These are phyloP conservation scores for Pitangus sulphuratus DNA, from an alignment of 2,797 vertebrate species.

Conservation along the genomic window DNA sequence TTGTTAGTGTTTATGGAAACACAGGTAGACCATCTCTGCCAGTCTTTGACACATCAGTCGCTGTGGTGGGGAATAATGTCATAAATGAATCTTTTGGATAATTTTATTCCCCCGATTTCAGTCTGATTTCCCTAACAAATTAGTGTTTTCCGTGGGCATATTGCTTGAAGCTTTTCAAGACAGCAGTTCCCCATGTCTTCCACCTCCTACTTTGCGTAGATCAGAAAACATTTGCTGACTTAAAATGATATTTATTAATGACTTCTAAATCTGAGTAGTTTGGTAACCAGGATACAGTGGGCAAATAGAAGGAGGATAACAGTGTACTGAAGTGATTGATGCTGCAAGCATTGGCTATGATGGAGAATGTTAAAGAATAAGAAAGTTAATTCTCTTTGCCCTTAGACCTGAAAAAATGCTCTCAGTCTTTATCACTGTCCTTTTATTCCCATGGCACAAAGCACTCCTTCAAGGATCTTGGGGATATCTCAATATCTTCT, in stretches of 20 bases:
- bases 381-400: not conserved
- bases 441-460: not conserved
- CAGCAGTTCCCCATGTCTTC: not conserved
- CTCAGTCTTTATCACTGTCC: not conserved
- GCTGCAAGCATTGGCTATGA: not conserved
- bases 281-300: constrained; percentile 41
- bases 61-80: not conserved
- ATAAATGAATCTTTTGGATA: not conserved
- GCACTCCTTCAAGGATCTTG: not conserved
- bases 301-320: not conserved
- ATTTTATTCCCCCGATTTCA: not conserved
- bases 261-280: constrained; percentile 21
- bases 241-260: constrained; percentile 20
- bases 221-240: constrained; percentile 17
- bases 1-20: not conserved
- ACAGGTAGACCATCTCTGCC: not conserved
- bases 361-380: not conserved
- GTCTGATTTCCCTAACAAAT: not conserved
- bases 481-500: no score
- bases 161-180: not conserved
- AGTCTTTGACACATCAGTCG: not conserved
- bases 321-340: not conserved
- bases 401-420: not conserved
- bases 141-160: not conserved
- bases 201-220: not conserved